Base-by-base conservation (phyloP, 2,888 invertebrate species). In the Acronicta leporina region DNA sequence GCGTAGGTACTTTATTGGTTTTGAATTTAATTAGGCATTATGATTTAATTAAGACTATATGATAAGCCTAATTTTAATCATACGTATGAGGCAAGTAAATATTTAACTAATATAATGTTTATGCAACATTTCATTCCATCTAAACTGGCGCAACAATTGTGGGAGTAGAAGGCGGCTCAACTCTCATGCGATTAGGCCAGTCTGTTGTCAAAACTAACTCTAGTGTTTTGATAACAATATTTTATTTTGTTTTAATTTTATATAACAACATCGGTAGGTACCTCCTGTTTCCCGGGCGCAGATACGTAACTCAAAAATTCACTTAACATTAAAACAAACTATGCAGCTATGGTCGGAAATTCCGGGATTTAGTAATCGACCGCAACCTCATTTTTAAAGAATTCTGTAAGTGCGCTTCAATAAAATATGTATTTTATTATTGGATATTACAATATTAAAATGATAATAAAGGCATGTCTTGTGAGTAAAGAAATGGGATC, bases 211-310 rank as follows among this genome's bases (percentile, higher is more conserved):
- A 81, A 82, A 84, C 80, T 75, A 54, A 70, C 67, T 69, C 59
- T 60, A 62, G 58, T 85, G 78, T 86, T 86, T 84, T 85, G 73
- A 86, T 83, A 86, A 86, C 82, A 86, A 73, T 74, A 72, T 68
- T 68, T 69, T 62, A 66, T 68, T 67, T 69, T 71, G 61, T 61
- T 53, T 61, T 43, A 60, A 66, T 74, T 62, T 43, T n/a, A 48
- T 52, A 47, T 40, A n/a, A 46, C 45, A 56, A n/a, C 15, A 14
- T 27, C 43, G 20, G 25, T 13, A 30, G 16, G 15, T 40, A 10
- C 72, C 30, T 52, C 42, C 48, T 49, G 44, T 45, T 55, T 30
- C 44, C 48, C 41, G 42, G 20, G 13, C 9, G 33, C 38, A 38
- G 38, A 16, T 5, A 20, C 2, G 20, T 20, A 20, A 33, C 10